A percentile compares a stretch with the other conserved stretches of the same genome.
Evolutionary conservation across 2,797 vertebrate species (phyloP).

Genomic region (Hippoglossus hippoglossus): DNA sequence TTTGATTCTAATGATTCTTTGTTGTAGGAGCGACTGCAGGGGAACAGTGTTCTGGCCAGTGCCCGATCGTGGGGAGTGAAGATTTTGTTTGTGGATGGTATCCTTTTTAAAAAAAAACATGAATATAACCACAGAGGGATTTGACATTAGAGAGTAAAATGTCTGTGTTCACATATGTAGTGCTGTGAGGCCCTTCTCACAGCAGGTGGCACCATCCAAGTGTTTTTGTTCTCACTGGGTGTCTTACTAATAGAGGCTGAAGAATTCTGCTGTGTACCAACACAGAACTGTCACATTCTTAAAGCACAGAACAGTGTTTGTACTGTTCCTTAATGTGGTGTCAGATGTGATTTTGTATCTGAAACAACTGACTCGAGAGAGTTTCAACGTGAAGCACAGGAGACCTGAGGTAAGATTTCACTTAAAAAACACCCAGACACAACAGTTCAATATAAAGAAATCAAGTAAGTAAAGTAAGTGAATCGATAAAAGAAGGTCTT

Average conservation of each 20-base stretch:
- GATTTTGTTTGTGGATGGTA: slow-evolving; percentile 90
- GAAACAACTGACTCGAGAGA: slow-evolving; percentile 70
- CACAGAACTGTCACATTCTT: neutral
- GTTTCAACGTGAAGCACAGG: slow-evolving; percentile 53
- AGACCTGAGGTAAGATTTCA: slow-evolving; percentile 72
- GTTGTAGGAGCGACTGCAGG: slow-evolving; percentile 81
- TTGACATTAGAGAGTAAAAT: neutral
- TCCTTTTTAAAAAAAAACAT: slow-evolving; percentile 76
- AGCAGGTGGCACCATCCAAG: slow-evolving; percentile 69
- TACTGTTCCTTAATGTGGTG: slow-evolving; percentile 67
- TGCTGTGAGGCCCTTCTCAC: slow-evolving; percentile 52
- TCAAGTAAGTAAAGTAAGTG: no score
- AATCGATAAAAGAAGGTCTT: no score
- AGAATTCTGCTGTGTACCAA: neutral
- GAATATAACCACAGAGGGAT: neutral
- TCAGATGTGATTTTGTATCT: slow-evolving; percentile 82
- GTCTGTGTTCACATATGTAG: neutral
- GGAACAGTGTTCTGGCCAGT: slow-evolving; percentile 82
- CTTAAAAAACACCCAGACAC: neutral
- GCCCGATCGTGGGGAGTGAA: slow-evolving; percentile 89
- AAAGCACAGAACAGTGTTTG: neutral
- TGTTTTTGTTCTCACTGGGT: neutral
- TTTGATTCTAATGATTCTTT: slow-evolving; percentile 20
- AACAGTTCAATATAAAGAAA: neutral
- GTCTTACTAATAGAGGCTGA: neutral